Conservation (phyloP, 2,113 vertebrate species). For the Desmodus rotundus region DNA sequence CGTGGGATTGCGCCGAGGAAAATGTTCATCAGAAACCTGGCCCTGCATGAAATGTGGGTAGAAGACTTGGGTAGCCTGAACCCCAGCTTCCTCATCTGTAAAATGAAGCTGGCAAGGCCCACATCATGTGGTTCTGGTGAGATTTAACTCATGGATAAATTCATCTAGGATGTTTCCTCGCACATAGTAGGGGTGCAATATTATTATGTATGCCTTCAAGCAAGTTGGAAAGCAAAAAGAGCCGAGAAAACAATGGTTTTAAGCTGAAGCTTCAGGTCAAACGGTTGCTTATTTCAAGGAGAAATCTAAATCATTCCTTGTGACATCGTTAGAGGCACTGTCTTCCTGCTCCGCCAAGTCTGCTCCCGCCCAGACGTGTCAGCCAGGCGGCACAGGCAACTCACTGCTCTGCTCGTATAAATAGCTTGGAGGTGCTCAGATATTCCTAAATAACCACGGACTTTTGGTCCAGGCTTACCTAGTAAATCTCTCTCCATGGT, state of each 20-base stretch:
- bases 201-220: background rate
- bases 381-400: background rate
- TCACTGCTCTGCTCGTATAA: background rate
- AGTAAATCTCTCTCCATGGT: background rate
- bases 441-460: background rate
- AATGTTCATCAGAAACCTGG: background rate
- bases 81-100: background rate
- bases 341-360: background rate
- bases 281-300: background rate
- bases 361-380: background rate
- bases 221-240: background rate
- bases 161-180: background rate
- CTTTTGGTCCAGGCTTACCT: background rate
- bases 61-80: background rate
- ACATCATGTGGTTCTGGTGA: no score
- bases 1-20: rapidly evolving
- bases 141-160: background rate
- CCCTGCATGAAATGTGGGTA: background rate
- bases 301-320: background rate
- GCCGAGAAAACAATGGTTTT: background rate
- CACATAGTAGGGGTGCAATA: background rate
- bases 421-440: background rate
- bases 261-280: background rate
- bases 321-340: background rate
- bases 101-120: background rate